phyloP scores from a whole-genome alignment of 1,140 invertebrate species.

The Eurosta solidaginis region DNA sequence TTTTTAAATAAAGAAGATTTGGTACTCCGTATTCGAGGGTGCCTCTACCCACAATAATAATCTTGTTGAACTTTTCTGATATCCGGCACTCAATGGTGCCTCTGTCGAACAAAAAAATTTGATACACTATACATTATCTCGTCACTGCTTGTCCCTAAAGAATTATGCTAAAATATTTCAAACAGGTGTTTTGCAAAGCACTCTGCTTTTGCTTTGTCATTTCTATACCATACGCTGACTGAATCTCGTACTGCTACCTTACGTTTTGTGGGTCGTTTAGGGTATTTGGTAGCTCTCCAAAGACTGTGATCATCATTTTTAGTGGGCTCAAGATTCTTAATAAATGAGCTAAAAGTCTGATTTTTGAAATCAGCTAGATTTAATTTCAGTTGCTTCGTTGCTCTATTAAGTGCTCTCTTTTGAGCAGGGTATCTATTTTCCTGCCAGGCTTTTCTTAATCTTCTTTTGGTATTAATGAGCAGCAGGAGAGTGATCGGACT shows the following conservation, averaged over 20 bases:
- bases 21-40: too few species aligned
- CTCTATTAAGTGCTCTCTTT: conserved; percentile 36
- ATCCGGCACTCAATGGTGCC: too few species aligned
- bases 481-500: conserved; percentile 35
- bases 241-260: conserved; percentile 4
- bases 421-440: conserved; percentile 29
- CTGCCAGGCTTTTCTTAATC: too few species aligned
- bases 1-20: too few species aligned
- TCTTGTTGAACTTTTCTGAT: too few species aligned
- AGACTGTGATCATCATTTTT: conserved; percentile 29
- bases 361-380: conserved; percentile 26
- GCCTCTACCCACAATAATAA: too few species aligned
- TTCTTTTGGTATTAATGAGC: conserved; percentile 34
- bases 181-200: conserved; percentile 2
- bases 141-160: too few species aligned
- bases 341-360: conserved; percentile 6
- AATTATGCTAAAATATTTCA: too few species aligned
- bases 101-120: too few species aligned
- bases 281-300: conserved; percentile 31
- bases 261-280: conserved; percentile 32
- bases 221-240: neutral
- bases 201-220: neutral
- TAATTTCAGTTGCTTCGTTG: conserved; percentile 30
- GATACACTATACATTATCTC: too few species aligned
- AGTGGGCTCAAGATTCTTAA: conserved; percentile 30